Evolutionary conservation across 2,888 invertebrate genomes (phyloP), one percentile per base, ranked within the genome.

Genomic region (Hirtodrosophila alboralis): DNA sequence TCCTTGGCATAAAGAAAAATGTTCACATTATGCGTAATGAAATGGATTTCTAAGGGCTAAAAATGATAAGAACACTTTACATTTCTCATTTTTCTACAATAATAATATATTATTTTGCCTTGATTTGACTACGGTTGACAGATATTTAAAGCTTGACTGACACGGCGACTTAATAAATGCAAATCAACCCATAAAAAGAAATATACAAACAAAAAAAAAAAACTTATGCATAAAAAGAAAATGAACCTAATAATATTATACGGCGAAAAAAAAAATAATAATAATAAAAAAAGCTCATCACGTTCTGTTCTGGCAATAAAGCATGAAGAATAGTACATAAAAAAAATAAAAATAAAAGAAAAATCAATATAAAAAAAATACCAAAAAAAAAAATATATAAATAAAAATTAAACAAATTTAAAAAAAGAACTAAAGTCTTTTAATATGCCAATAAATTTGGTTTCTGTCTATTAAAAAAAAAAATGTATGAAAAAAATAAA

Each of bases 1-100:
- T 40, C 41, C 51, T 51, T 43, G 47, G 37, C 49, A 47, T 37
- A 63, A 53, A 18, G 3, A 68, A 45, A 66, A 65, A 41, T 71
- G 28, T 57, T 43, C 67, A 63, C 52, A 67, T 66, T 80, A 76
- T 79, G 80, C 81, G 77, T 76, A 84, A 84, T 78, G 61, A 76
- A 78, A 84, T 65, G 66, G 57, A 47, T 66, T 68, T 65, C 61
- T 62, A 61, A 47, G 61, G 54, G 30, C 61, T 60, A 27, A 65
- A n/a, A 66, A 54, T 71, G 72, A 52, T 60, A 52, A 56, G 59
- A 40, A 52, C 66, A 70, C 68, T 67, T 58, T 62, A 58, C 53
- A 62, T 60, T 60, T 66, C 44, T 41, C 40, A 67, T 67, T 51
- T 61, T 23, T 21, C n/a, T n/a, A 2, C 30, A n/a, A 36, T 34